A percentile compares a stretch with the other conserved stretches of the same genome.
Conservation (phyloP, 2,888 invertebrate genomes). For the Melieria omissa region DNA sequence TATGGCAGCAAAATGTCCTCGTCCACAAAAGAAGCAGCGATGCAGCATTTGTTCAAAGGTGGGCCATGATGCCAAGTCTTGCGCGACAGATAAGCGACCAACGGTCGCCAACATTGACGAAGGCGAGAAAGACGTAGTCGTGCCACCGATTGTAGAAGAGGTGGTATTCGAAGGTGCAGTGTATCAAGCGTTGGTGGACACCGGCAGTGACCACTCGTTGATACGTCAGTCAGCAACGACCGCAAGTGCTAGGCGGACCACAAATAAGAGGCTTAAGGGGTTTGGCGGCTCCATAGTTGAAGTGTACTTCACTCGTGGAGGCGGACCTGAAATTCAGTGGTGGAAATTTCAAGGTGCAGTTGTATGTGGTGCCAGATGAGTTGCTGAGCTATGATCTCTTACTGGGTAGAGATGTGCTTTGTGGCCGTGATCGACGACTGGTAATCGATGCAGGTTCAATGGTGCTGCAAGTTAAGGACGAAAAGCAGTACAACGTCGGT, state of each 20-base stretch:
- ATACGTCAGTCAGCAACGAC: conserved; percentile 6
- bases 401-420: conserved; percentile 16
- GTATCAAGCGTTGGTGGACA: conserved; percentile 19
- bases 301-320: neutral
- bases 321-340: neutral
- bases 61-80: conserved; percentile 31
- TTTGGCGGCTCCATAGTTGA: conserved; percentile 10
- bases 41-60: conserved; percentile 28
- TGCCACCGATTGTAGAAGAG: conserved; percentile 19
- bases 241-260: neutral
- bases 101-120: no score
- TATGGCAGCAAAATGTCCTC: conserved; percentile 25
- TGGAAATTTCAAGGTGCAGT: neutral
- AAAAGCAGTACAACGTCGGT: no score
- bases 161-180: neutral
- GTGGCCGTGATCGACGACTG: neutral
- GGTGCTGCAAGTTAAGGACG: no score
- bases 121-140: neutral
- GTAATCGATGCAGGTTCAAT: conserved; percentile 9
- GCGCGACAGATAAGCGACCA: no score
- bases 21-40: conserved; percentile 11
- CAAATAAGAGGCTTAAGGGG: neutral
- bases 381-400: neutral
- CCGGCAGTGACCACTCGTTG: conserved; percentile 23
- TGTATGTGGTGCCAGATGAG: conserved; percentile 14